phyloP scores from a whole-genome alignment of 1,140 invertebrate genomes.

The Drosophila yakuba region DNA sequence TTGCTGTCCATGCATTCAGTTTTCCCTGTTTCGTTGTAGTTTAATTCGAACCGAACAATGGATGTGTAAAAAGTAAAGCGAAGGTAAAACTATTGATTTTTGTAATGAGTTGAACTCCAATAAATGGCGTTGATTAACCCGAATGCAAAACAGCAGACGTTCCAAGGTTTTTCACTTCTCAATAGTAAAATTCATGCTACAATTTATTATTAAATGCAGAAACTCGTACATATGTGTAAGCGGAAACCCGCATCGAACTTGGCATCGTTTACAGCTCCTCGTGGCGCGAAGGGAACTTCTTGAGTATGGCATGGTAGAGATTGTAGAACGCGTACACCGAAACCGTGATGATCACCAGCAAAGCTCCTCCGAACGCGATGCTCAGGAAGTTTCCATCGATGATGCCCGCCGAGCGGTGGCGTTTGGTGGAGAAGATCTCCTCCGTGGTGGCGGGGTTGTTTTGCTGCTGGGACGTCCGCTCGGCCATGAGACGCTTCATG shows the following conservation, averaged over 20 bases:
- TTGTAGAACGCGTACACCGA: conserved; percentile 93
- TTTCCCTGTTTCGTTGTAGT: conserved; percentile 37
- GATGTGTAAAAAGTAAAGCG: conserved; percentile 24
- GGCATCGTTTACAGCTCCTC: conserved; percentile 86
- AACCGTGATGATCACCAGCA: conserved; percentile 91
- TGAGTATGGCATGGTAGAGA: conserved; percentile 91
- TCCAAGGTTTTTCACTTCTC: conserved; percentile 27
- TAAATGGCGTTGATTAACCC: conserved; percentile 74
- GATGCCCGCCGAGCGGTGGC: conserved; percentile 87
- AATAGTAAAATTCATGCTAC: conserved; percentile 38
- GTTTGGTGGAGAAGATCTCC: conserved; percentile 84
- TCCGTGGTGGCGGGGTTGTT: conserved; percentile 85
- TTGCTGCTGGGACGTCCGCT: conserved; percentile 86
- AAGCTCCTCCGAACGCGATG: conserved; percentile 90
- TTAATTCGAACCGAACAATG: conserved; percentile 24
- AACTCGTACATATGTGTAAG: conserved; percentile 31
- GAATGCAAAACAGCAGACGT: conserved; percentile 70
- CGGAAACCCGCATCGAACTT: conserved; percentile 9
- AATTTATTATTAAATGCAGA: conserved; percentile 66
- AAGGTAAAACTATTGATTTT: conserved; percentile 41
- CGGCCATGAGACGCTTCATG: conserved; percentile 92
- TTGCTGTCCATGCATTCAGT: conserved; percentile 67
- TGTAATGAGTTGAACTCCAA: conserved; percentile 63
- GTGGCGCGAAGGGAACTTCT: conserved; percentile 91
- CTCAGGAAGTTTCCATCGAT: conserved; percentile 93